Evolutionary conservation across 2,888 invertebrate species (phyloP), one percentile per base, ranked within the genome.

Genomic region (Troides aeacus): DNA sequence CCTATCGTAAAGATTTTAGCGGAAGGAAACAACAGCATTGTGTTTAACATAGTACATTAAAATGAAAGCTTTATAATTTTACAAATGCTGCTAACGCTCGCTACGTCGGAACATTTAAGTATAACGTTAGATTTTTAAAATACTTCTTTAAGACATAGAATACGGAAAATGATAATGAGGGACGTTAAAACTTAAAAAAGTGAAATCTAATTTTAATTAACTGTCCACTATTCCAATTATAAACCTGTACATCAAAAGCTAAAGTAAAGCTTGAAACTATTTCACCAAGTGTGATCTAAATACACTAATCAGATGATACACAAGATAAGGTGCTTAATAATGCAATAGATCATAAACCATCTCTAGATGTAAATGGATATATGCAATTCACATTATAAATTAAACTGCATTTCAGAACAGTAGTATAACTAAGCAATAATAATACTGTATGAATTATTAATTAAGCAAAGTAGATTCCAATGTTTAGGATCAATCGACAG

Each of bases 401-500:
- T 62, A 21, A 42, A 46, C n/a, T 15, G 21, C 36, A 60, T 68
- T 63, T 46, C 36, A 63, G 50, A 58, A 50, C 63, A 68, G 68
- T 17, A 59, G 59, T 10, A 23, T 46, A 3, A 21, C 39, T 24
- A 2, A 46, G 23, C 39, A 66, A 36, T 62, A 56, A 23, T 62
- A 57, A 57, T 42, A 24, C 23, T 24, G 21, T 61, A 57, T 53
- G 23, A 67, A 53, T 68, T 64, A 69, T 64, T 64, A 64, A 64
- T 57, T 61, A 53, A 59, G n/a, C 59, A 60, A 66, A 70, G 70
- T 66, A 63, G 66, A 70, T 66, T 70, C 66, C 66, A 24, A 62
- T 66, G 66, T 66, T 66, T 42, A 53, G n/a, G 53, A 36, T 66
- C 21, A 59, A 66, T 36, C 60, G 61, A 50, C 65, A 66, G 58